Conservation (phyloP, 2,888 invertebrate species). For the Cinara cedri region DNA sequence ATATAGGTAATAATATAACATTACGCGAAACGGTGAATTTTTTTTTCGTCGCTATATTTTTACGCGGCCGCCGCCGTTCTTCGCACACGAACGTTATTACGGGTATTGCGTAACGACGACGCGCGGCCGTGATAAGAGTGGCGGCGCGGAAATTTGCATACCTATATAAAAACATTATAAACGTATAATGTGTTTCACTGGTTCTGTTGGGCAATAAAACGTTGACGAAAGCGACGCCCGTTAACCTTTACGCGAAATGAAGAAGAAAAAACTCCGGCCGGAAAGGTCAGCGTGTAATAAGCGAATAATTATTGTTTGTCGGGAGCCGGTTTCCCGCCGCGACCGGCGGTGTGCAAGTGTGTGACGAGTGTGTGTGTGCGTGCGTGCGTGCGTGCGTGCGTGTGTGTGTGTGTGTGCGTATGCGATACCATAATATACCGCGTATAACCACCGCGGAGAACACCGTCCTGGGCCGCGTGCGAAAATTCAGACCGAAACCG, state of each 20-base stretch:
- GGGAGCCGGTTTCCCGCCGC: conserved; percentile 37
- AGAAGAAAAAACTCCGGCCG: background rate
- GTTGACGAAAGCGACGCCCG: conserved; percentile 40
- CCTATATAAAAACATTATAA: background rate
- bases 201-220: conserved; percentile 37
- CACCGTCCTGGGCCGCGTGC: too few relatives aligned
- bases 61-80: too few relatives aligned
- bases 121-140: conserved; percentile 14
- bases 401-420: too few relatives aligned
- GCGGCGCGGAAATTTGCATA: conserved; percentile 12
- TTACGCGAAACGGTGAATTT: background rate
- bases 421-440: too few relatives aligned
- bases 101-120: conserved; percentile 27
- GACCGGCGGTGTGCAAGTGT: too few relatives aligned
- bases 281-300: conserved; percentile 21
- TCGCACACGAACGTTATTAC: background rate
- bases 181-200: conserved; percentile 6
- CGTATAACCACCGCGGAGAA: too few relatives aligned
- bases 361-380: background rate
- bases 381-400: too few relatives aligned
- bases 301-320: conserved; percentile 38
- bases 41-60: too few relatives aligned
- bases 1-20: background rate
- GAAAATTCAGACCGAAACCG: too few relatives aligned
- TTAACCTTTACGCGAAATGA: conserved; percentile 46